Percentiles rank a stretch among this genome's conserved stretches.
These are phyloP conservation scores for Pavo muticus DNA, from an alignment of 2,113 vertebrate genomes.

Conservation along the genomic window DNA sequence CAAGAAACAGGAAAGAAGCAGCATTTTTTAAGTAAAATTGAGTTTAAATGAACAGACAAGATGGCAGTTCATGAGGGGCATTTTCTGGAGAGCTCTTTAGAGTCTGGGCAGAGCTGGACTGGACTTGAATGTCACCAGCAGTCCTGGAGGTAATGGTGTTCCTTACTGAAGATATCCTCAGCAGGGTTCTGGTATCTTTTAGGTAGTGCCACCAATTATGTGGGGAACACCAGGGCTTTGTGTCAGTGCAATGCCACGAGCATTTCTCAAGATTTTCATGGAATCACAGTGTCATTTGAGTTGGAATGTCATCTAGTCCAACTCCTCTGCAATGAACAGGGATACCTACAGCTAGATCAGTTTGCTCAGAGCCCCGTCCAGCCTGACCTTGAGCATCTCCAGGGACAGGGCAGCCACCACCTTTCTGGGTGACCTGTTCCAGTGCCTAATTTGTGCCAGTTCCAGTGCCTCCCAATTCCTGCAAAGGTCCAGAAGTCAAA, in stretches of 20 bases:
- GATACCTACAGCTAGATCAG: too few species aligned
- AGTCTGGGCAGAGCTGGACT: not conserved
- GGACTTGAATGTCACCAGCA: not conserved
- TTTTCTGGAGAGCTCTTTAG: not conserved
- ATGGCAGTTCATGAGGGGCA: not conserved
- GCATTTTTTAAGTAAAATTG: not conserved
- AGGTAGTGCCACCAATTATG: rapidly evolving
- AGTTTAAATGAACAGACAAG: not conserved
- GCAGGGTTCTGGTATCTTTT: not conserved
- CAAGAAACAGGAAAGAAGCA: not conserved
- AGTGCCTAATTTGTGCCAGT: not conserved
- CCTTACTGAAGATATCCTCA: not conserved
- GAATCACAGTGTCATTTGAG: too few species aligned
- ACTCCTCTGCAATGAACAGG: too few species aligned
- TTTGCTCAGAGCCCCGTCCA: too few species aligned
- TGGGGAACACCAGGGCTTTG: not conserved
- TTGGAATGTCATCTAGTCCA: too few species aligned
- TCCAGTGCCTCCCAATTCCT: not conserved
- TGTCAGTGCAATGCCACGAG: not conserved
- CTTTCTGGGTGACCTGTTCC: too few species aligned
- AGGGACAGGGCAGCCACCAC: too few species aligned
- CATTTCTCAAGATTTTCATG: not conserved
- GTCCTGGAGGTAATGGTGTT: not conserved
- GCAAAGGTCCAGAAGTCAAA: not conserved
- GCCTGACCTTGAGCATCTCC: too few species aligned